Evolutionary conservation across 2,888 invertebrate genomes (phyloP), one percentile per base, ranked within the genome.

Genomic region (Sialis lutaria): DNA sequence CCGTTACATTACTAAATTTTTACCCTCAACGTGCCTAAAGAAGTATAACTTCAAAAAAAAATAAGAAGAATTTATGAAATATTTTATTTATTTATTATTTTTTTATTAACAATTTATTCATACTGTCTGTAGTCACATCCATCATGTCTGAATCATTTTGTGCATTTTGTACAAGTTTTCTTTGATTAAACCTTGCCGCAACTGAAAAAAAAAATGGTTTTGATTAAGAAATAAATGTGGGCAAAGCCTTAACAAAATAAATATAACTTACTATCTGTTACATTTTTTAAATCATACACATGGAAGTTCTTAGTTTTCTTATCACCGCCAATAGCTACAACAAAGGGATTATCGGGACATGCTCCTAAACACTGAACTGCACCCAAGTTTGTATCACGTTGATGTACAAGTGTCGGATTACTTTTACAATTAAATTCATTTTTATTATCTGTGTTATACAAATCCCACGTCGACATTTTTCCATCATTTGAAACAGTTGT

Each of bases 401-500:
- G 67, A 51, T 58, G 56, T 1, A 71, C 65, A 55, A 67, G 58
- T 50, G 52, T 53, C 1, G 69, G 68, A 42, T 45, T 52, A 55
- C 55, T 50, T 58, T 63, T 55, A 53, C 61, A 55, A 42, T 56
- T 53, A 62, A 54, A 53, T 53, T 45, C 30, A 53, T 55, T 51
- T 50, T 55, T 55, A 48, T 53, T 52, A 45, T 55, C 52, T 8
- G 56, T 50, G 32, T 67, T 57, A 30, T 63, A 55, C 52, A 67
- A 73, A 58, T 93, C 90, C 93, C 93, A 95, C 1, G 85, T 75
- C 68, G 90, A 91, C 4, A 91, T 61, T n/a, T 71, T 69, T 50
- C 84, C 83, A 60, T 93, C 92, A 2, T 79, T 75, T 6, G 88
- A 82, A 1, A 80, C 73, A 0, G 89, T 86, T 2, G 88, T 71